Evolutionary conservation across 1,140 invertebrate genomes (phyloP).

Genomic region (Zaprionus tsacasi): DNA sequence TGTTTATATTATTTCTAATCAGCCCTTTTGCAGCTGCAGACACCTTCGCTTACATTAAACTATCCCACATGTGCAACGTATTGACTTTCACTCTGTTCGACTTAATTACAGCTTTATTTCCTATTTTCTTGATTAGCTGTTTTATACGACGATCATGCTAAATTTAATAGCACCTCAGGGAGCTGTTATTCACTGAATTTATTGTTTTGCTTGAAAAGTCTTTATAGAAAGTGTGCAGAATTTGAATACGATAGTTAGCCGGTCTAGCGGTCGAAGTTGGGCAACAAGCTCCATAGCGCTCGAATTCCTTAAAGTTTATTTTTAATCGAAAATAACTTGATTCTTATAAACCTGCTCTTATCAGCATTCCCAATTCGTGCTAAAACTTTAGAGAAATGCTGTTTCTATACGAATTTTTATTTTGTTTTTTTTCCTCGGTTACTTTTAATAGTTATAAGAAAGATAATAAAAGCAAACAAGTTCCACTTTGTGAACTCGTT

Average conservation of each 20-base stretch:
- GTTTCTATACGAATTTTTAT: not conserved
- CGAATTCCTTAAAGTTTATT: not conserved
- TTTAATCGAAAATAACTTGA: not conserved
- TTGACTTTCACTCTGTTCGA: slow-evolving; percentile 31
- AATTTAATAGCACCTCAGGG: slow-evolving; percentile 18
- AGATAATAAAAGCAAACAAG: not conserved
- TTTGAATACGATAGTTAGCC: not conserved
- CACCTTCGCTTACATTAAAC: slow-evolving; percentile 13
- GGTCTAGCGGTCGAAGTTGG: not conserved
- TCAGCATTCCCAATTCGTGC: not conserved
- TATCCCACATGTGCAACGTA: slow-evolving; percentile 4
- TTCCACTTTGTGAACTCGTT: not conserved
- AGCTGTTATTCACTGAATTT: not conserved
- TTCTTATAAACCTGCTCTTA: not conserved
- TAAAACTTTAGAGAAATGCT: not conserved
- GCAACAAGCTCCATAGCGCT: not conserved
- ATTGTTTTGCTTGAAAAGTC: slow-evolving; percentile 29
- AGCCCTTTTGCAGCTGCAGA: slow-evolving; percentile 19
- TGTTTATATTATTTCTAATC: slow-evolving; percentile 19
- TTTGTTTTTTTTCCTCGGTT: not conserved
- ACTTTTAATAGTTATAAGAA: not conserved
- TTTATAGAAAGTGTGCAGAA: slow-evolving; percentile 4
- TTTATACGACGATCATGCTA: slow-evolving; percentile 2
- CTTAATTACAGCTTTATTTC: slow-evolving; percentile 31
- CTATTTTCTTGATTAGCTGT: slow-evolving; percentile 5